Base-by-base conservation (phyloP, 2,113 vertebrate species). In the Pollachius pollachius region DNA sequence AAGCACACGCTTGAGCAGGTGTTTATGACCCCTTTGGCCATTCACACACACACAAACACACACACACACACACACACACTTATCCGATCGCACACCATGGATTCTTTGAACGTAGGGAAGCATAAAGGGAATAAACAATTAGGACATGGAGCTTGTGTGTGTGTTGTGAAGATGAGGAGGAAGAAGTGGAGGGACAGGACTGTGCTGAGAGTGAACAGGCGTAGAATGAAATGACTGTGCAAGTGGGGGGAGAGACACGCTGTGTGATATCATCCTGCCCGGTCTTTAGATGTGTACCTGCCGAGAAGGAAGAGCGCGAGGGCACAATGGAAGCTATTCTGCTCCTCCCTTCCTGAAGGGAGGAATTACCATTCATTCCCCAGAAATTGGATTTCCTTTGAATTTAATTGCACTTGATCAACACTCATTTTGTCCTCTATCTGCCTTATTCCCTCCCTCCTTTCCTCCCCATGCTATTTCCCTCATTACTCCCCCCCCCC, bases 351-450 rank as follows among this genome's bases (percentile, higher is more conserved):
- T 83, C 71, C 79, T 81, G 64, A 37, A 61, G 70, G 57, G 57
- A 59, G 57, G 17, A 3, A 7, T 59, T 59, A 59, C n/a, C 57
- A 2, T 84, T 86, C 71, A 87, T 81, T 86, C 82, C 69, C 72
- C 73, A 34, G 58, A 76, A 74, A 86, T 86, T 84, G 73, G 23
- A 65, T 73, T 83, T 82, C 75, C 75, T 59, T 48, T 30, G 62
- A 75, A 77, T 82, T 75, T 78, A 74, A 87, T 77, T 79, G 69
- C 13, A 0, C 72, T 74, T 41, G 64, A 60, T 62, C 66, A 69
- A 81, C 76, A 56, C 57, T 59, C 41, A 70, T 63, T 62, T 72
- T 70, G 15, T 21, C 75, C 79, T 81, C 62, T 59, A 27, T 71
- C 67, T 34, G 64, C 65, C 66, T 58, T 64, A 41, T 54, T 58